These are phyloP conservation scores for Drosophila eohydei DNA, from an alignment of 2,888 invertebrate species.

Conservation along the genomic window DNA sequence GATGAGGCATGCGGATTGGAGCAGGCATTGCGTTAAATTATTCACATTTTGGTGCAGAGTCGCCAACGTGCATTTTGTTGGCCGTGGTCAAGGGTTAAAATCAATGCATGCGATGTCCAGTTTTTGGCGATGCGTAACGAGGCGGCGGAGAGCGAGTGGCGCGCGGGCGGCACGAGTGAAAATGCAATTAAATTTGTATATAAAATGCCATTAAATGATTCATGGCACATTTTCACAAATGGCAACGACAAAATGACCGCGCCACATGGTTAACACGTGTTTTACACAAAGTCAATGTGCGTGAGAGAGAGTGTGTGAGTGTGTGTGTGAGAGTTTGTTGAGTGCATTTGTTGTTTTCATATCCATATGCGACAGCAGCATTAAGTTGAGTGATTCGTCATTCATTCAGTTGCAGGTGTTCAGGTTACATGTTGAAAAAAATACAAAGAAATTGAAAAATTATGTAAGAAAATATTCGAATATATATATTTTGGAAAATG, in stretches of 20 bases:
- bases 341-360: constrained; percentile 54
- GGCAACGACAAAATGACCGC: constrained; percentile 64
- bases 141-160: constrained; percentile 6
- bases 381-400: constrained; percentile 40
- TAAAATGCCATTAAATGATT: constrained; percentile 68
- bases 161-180: constrained; percentile 29
- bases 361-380: constrained; percentile 37
- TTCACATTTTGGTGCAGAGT: constrained; percentile 76
- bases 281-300: constrained; percentile 48
- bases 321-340: constrained; percentile 20
- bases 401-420: constrained; percentile 42
- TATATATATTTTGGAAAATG: not conserved
- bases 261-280: constrained; percentile 74
- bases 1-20: not conserved
- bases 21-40: constrained; percentile 76
- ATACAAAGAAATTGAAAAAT: constrained; percentile 11
- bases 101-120: constrained; percentile 55
- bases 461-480: constrained; percentile 34
- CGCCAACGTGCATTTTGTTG: constrained; percentile 53
- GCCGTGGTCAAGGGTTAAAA: constrained; percentile 55
- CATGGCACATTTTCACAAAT: constrained; percentile 70
- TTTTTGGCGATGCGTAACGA: constrained; percentile 47
- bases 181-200: constrained; percentile 74
- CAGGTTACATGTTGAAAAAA: constrained; percentile 27
- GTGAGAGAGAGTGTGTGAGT: constrained; percentile 15